A percentile compares a stretch with the other conserved stretches of the same genome.
Conservation (phyloP, 2,797 vertebrate genomes). For the Babyrousa celebensis region DNA sequence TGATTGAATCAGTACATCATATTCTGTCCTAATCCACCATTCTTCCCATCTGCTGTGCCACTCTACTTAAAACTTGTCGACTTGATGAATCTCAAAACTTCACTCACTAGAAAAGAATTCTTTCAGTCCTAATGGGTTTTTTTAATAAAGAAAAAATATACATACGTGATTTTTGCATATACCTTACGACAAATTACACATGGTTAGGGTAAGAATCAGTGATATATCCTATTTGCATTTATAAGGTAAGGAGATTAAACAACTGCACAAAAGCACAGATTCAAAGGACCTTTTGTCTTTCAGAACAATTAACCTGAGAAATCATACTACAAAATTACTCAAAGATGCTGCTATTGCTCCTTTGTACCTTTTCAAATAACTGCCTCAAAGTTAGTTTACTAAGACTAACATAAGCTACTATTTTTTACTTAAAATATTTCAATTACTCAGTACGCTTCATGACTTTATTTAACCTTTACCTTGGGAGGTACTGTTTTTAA, state of each 20-base stretch:
- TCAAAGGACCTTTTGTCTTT: constrained; percentile 56
- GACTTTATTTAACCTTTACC: constrained; percentile 41
- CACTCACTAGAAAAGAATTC: neutral
- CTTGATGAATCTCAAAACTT: neutral
- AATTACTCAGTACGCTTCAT: neutral
- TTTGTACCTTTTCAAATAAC: constrained; percentile 34
- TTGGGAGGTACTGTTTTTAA: constrained; percentile 36
- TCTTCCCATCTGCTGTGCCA: neutral
- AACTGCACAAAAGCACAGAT: constrained; percentile 50
- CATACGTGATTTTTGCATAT: neutral
- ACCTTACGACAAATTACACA: constrained; percentile 34
- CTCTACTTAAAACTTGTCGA: neutral
- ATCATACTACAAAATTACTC: constrained; percentile 60
- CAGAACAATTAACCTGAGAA: constrained; percentile 72
- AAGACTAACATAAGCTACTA: neutral
- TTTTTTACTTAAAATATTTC: neutral
- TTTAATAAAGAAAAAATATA: constrained; percentile 7
- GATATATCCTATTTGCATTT: constrained; percentile 11
- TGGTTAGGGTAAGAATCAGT: neutral
- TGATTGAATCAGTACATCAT: neutral
- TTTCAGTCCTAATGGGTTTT: constrained; percentile 19
- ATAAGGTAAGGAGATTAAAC: constrained; percentile 35
- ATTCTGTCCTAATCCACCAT: neutral
- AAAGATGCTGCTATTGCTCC: neutral
- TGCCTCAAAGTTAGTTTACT: constrained; percentile 20